Evolutionary conservation across 2,797 vertebrate genomes (phyloP).

Genomic region (Poeciliopsis gracilis): DNA sequence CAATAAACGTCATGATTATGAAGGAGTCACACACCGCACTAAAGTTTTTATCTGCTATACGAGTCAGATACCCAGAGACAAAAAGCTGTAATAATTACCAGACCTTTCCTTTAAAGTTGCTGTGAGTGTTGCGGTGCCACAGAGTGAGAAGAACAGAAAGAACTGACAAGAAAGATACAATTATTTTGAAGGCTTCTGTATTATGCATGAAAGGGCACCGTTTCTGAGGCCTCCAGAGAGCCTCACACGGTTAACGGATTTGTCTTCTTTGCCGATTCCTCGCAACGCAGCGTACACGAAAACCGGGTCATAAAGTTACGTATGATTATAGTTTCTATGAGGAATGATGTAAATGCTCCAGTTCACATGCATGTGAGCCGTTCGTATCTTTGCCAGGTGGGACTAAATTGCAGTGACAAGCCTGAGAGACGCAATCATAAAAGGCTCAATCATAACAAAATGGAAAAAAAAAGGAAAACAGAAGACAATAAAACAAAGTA

Average conservation of each 20-base stretch:
- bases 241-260: constrained; percentile 53
- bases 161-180: constrained; percentile 65
- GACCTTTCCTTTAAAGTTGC: constrained; percentile 50
- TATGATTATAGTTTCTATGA: constrained; percentile 48
- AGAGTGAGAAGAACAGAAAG: constrained; percentile 27
- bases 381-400: constrained; percentile 51
- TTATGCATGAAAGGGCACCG: constrained; percentile 65
- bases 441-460: constrained; percentile 44
- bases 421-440: constrained; percentile 66
- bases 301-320: constrained; percentile 54
- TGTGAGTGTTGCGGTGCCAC: constrained; percentile 31
- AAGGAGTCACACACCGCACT: constrained; percentile 29
- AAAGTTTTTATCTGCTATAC: constrained; percentile 33
- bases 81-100: constrained; percentile 47
- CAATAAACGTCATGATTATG: constrained; percentile 43
- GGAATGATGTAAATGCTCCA: constrained; percentile 61
- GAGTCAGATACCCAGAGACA: constrained; percentile 25
- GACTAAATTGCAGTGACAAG: constrained; percentile 66
- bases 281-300: constrained; percentile 36
- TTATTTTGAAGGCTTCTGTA: constrained; percentile 65
- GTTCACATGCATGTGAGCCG: constrained; percentile 63
- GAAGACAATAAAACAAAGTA: constrained; percentile 59
- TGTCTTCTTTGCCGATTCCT: constrained; percentile 55
- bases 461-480: constrained; percentile 8
- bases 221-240: constrained; percentile 53